Evolutionary conservation across 2,797 vertebrate species (phyloP), one percentile per base, ranked within the genome.

Genomic region (Gobio occitaniae): DNA sequence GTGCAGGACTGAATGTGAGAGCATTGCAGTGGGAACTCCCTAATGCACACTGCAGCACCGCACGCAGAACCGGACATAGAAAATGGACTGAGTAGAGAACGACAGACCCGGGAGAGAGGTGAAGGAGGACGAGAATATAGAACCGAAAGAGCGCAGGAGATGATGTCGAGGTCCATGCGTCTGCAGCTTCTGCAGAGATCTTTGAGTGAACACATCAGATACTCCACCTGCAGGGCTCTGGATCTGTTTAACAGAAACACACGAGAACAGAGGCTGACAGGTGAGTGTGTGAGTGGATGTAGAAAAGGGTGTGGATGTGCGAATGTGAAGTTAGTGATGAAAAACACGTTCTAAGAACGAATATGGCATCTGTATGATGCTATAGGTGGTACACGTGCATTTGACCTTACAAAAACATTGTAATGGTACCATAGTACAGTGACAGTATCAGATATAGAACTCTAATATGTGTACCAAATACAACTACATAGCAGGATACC

Each of bases 161-260:
- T 86, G 32, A 98, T 97, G 97, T 96, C 97, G 88, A 96, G 92
- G 82, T 93, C 96, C 3, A 95, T 94, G 91, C 95, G 96, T 93
- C 93, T 96, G 91, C 86, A 91, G 86, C 95, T 97, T 89, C 95
- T 98, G 78, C 97, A 97, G 89, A 96, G 96, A 93, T 97, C 97
- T 76, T 96, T 99, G 68, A 96, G 96, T 89, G 97, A 97, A 83
- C 97, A 98, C 92, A 95, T 98, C 92, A 96, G 96, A 92, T 95
- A 95, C 84, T 98, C 98, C 74, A 97, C 97, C 25, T 95, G 94
- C 56, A 96, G 94, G 93, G 97, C 97, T 87, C 91, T 97, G 89
- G 96, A 98, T 90, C 94, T 93, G 86, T 94, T 99, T 90, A 96
- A 95, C 95, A 97, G 95, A 93, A 95, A 95, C 25, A 92, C 95